phyloP scores from a whole-genome alignment of 2,113 vertebrate species.

The Propithecus coquereli region DNA sequence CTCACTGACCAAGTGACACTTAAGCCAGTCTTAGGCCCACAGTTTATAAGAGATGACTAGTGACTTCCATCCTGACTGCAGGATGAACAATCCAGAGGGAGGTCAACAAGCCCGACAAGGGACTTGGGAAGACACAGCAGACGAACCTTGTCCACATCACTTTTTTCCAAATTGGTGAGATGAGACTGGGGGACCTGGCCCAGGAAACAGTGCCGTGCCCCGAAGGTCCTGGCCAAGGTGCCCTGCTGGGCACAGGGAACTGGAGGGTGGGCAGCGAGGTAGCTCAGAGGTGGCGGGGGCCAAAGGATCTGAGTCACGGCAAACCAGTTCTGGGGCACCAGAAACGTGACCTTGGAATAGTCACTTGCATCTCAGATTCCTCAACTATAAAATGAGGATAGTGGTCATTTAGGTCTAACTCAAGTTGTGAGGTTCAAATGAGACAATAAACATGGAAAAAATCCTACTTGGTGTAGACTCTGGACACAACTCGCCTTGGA shows the following conservation, averaged over 20 bases:
- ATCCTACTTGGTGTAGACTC: not conserved
- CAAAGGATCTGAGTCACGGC: not conserved
- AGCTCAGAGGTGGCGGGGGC: accelerated
- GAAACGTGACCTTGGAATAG: not conserved
- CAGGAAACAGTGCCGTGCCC: not conserved
- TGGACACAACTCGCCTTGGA: not conserved
- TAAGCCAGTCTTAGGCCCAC: not conserved
- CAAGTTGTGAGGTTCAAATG: not conserved
- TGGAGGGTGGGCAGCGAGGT: not conserved
- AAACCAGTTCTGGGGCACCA: not conserved
- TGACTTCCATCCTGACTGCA: not conserved
- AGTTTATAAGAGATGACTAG: not conserved
- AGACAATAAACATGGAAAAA: not conserved
- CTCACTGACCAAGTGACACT: not conserved
- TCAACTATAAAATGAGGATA: not conserved
- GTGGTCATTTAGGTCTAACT: not conserved
- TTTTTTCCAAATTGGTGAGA: not conserved
- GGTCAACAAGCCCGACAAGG: not conserved
- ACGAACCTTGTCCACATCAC: not conserved
- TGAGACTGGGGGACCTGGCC: not conserved
- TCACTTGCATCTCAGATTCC: not conserved
- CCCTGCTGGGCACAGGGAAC: not conserved
- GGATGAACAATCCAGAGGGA: not conserved
- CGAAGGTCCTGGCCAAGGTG: not conserved
- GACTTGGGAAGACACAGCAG: not conserved